A percentile compares a stretch with the other conserved stretches of the same genome.
Evolutionary conservation across 37 sponge, comb jelly and placozoan species (phyloP).

Genomic region (Haliclona indistincta): DNA sequence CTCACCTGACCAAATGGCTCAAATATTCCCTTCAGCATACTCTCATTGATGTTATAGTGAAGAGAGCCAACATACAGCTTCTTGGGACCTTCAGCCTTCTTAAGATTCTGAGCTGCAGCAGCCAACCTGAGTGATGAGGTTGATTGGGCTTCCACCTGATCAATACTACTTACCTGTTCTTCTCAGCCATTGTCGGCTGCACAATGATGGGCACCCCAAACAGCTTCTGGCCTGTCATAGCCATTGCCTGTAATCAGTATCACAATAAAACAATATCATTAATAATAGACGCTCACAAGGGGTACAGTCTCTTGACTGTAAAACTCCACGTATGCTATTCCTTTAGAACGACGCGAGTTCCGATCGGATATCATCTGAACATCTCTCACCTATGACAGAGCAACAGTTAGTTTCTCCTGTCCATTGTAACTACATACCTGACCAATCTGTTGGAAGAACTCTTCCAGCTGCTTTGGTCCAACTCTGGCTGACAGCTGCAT

Average conservation of each 20-base stretch:
- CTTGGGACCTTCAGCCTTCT: conserved; percentile 84
- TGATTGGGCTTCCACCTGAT: neutral
- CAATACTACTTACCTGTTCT: conserved; percentile 78
- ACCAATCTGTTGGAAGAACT: conserved; percentile 88
- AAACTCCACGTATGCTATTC: conserved; percentile 99
- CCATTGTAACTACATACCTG: conserved; percentile 39
- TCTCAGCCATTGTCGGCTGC: conserved; percentile 95
- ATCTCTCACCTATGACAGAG: conserved; percentile 58
- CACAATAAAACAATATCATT: neutral
- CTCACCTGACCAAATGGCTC: conserved; percentile 92
- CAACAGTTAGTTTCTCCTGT: neutral
- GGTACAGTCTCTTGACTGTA: conserved; percentile 64
- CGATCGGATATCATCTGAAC: conserved; percentile 92
- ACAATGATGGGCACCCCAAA: conserved; percentile 92
- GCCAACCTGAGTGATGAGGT: conserved; percentile 52
- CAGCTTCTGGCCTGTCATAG: conserved; percentile 79
- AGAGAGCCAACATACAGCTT: conserved; percentile 90
- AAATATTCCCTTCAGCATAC: conserved; percentile 92
- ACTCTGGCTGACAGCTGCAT: conserved; percentile 93
- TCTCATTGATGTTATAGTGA: conserved; percentile 91
- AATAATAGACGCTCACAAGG: conserved; percentile 2
- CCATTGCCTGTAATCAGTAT: conserved; percentile 55
- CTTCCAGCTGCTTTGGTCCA: conserved; percentile 75
- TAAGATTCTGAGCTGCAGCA: conserved; percentile 79
- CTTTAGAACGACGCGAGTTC: conserved; percentile 94